Evolutionary conservation across 2,888 invertebrate species (phyloP).

Genomic region (Ormyrus thymus): DNA sequence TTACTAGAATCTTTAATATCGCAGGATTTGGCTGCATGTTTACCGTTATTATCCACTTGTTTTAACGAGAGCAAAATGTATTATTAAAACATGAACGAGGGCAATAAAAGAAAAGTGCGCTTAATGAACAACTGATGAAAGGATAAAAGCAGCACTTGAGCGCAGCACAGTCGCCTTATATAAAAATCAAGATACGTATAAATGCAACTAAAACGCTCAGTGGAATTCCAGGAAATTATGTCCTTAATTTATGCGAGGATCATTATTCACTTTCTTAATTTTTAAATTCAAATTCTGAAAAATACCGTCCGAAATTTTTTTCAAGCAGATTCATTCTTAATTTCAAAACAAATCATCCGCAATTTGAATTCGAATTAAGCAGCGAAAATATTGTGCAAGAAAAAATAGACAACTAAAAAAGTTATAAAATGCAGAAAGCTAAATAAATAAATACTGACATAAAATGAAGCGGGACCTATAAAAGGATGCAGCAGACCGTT

Average conservation of each 20-base stretch:
- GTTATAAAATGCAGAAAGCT: not conserved
- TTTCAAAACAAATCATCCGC: too few species aligned
- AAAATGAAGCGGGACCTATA: not conserved
- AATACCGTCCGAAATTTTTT: too few species aligned
- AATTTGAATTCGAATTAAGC: too few species aligned
- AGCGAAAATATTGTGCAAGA: too few species aligned
- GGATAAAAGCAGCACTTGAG: conserved; percentile 20
- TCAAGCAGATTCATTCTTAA: too few species aligned
- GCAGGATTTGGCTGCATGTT: not conserved
- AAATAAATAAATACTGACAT: conserved; percentile 13
- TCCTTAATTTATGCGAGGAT: too few species aligned
- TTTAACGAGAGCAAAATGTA: conserved; percentile 33
- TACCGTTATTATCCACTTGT: conserved; percentile 6
- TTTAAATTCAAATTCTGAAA: too few species aligned
- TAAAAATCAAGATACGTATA: conserved; percentile 1
- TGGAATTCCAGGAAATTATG: too few species aligned
- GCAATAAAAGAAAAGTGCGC: conserved; percentile 31
- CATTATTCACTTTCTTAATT: too few species aligned
- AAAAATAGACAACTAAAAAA: not conserved
- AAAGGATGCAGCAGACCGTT: not conserved
- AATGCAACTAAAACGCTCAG: not conserved
- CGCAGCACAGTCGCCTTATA: not conserved
- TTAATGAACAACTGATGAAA: conserved; percentile 48
- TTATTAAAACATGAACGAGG: conserved; percentile 42
- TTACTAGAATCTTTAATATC: conserved; percentile 21